Evolutionary conservation across 2,113 vertebrate genomes (phyloP).

Genomic region (Scartelaos histophorus): DNA sequence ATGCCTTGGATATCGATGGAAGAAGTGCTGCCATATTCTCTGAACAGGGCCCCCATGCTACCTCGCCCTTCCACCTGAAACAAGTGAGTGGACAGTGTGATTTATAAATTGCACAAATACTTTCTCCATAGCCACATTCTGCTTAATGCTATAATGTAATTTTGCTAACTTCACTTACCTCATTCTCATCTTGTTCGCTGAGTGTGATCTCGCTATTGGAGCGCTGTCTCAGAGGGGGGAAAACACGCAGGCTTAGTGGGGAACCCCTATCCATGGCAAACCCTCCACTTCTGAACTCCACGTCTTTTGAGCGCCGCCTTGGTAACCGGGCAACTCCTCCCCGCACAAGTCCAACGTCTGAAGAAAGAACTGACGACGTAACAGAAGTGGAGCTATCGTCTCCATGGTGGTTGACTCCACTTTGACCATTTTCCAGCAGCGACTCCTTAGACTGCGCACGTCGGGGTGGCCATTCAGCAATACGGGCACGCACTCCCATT

Average conservation of each 20-base stretch:
- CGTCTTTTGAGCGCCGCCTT: slow-evolving; percentile 81
- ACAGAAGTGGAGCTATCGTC: slow-evolving; percentile 30
- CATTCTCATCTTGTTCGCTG: slow-evolving; percentile 85
- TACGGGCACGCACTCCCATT: slow-evolving; percentile 91
- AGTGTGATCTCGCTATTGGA: slow-evolving; percentile 93
- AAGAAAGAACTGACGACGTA: slow-evolving; percentile 45
- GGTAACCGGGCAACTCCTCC: slow-evolving; percentile 70
- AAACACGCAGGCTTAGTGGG: slow-evolving; percentile 64
- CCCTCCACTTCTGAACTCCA: slow-evolving; percentile 82
- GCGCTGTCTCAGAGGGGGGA: slow-evolving; percentile 81
- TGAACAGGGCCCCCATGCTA: slow-evolving; percentile 73
- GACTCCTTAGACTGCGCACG: slow-evolving; percentile 81
- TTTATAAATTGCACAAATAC: too few relatives aligned
- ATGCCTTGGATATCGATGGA: slow-evolving; percentile 90
- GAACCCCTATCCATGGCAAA: slow-evolving; percentile 73
- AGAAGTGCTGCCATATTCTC: slow-evolving; percentile 94
- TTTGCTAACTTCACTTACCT: slow-evolving; percentile 45
- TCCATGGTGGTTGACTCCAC: slow-evolving; percentile 63
- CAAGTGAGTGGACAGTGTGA: slow-evolving; percentile 8
- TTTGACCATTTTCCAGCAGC: slow-evolving; percentile 65
- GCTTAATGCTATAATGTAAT: too few relatives aligned
- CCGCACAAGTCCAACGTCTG: slow-evolving; percentile 57
- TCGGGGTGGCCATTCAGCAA: slow-evolving; percentile 91
- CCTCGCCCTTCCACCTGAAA: slow-evolving; percentile 61
- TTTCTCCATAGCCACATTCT: too few relatives aligned